Evolutionary conservation across 2,113 vertebrate species (phyloP), one percentile per base, ranked within the genome.

Genomic region (Notothenia coriiceps): DNA sequence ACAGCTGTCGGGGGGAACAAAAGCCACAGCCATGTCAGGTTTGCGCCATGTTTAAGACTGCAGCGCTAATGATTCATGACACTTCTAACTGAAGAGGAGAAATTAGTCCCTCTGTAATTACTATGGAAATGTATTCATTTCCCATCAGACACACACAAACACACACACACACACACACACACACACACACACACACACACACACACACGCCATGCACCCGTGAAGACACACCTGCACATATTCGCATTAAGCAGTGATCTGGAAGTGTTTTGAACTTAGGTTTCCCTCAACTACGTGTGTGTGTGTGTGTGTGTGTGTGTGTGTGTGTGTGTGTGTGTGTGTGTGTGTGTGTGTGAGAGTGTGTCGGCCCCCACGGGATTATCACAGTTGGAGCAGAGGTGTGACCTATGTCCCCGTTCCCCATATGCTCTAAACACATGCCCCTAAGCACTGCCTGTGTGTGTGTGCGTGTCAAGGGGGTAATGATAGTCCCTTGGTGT

Each of bases 101-200:
- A 94, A 93, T 92, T 87, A 93, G 92, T 86, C 56, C 71, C 86
- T 90, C 84, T 85, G 86, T 93, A 94, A 94, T 94, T 93, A 94
- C 91, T 91, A 93, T 94, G 91, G 90, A 91, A 94, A 92, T 94
- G 91, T 91, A 90, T 94, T 93, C 91, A 89, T 92, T 90, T 89
- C 89, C 89, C 89, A 90, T 91, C 91, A 92, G 86, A 91, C 86
- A 73, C 81, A 77, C 84, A 79, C 62, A 70, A 56, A 68, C 67
- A 59, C 51, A 50, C 60, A 54, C 74, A 59, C 35, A 22, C 60
- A 54, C 74, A 63, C 46, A 66, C 61, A 35, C 35, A 35, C 35
- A 29, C 29, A 86, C 84, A 86, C 70, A 50, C 73, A 49, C 70
- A 55, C 68, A 52, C 51, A 91, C 85, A 70, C 81, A 74, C 84